Percentiles rank a stretch among this genome's conserved stretches.
These are phyloP conservation scores for Scytalopus superciliaris DNA, from an alignment of 2,113 vertebrate species.

Conservation along the genomic window DNA sequence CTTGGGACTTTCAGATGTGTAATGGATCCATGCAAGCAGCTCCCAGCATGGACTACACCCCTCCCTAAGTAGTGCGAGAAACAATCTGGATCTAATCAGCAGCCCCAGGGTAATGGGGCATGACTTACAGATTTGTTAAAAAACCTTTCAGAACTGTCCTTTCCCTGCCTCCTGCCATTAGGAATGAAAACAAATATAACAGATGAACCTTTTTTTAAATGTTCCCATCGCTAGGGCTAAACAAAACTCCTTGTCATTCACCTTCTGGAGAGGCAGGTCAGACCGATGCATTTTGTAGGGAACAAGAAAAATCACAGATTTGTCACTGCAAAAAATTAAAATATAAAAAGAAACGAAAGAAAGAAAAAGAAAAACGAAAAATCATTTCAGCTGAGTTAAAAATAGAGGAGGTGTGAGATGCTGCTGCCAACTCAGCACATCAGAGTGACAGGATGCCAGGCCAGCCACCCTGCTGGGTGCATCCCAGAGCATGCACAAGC, in stretches of 20 bases:
- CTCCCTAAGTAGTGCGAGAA: not conserved
- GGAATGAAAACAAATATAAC: conserved; percentile 58
- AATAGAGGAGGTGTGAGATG: not conserved
- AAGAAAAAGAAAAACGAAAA: not conserved
- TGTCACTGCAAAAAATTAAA: not conserved
- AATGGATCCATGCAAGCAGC: not conserved
- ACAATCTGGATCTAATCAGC: conserved; percentile 57
- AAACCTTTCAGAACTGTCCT: conserved; percentile 59
- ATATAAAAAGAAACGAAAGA: fast-evolving
- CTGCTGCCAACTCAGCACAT: not conserved
- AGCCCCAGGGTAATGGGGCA: conserved; percentile 43
- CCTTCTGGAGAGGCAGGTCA: conserved; percentile 64
- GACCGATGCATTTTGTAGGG: not conserved
- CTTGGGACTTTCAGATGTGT: not conserved
- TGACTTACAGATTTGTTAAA: conserved; percentile 60
- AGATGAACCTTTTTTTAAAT: conserved; percentile 25
- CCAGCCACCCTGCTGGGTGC: fast-evolving
- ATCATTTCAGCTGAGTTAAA: conserved; percentile 9
- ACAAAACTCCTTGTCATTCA: conserved; percentile 74
- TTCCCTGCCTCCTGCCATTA: conserved; percentile 65
- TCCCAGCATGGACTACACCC: not conserved
- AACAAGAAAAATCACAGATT: conserved; percentile 39
- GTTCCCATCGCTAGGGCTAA: conserved; percentile 55
- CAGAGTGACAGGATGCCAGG: fast-evolving
- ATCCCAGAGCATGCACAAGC: fast-evolving